Evolutionary conservation across 2,888 invertebrate species (phyloP).

Genomic region (Ypsolopha scabrella): DNA sequence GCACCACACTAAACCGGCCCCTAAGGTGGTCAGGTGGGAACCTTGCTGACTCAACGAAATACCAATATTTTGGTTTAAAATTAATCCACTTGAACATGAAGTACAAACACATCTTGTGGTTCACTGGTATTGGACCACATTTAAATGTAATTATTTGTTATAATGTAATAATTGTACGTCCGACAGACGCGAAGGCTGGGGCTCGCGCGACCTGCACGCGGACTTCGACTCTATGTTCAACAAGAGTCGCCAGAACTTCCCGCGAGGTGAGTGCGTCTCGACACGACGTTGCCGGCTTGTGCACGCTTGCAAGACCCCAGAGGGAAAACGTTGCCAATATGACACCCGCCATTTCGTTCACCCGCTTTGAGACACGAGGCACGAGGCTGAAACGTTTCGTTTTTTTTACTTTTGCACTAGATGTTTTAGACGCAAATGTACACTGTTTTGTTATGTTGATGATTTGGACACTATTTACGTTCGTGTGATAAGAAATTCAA

Average conservation of each 20-base stretch:
- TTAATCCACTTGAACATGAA: no score
- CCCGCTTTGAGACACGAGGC: background rate
- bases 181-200: constrained; percentile 59
- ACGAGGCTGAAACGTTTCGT: background rate
- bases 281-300: constrained; percentile 5
- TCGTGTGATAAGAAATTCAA: background rate
- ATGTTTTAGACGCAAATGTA: background rate
- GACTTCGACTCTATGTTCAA: constrained; percentile 82
- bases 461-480: background rate
- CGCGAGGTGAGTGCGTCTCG: constrained; percentile 74
- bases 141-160: constrained; percentile 2
- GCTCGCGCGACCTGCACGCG: constrained; percentile 77
- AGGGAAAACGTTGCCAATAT: constrained; percentile 54
- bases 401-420: background rate
- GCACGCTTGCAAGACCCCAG: background rate
- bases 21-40: no score
- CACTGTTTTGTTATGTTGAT: background rate
- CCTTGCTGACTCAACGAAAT: no score
- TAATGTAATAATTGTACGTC: constrained; percentile 9
- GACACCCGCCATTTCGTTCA: constrained; percentile 8
- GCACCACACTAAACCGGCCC: no score
- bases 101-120: no score
- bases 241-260: constrained; percentile 68
- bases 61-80: no score
- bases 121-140: background rate